These are phyloP conservation scores for Monopterus albus DNA, from an alignment of 2,113 vertebrate genomes.

Conservation along the genomic window DNA sequence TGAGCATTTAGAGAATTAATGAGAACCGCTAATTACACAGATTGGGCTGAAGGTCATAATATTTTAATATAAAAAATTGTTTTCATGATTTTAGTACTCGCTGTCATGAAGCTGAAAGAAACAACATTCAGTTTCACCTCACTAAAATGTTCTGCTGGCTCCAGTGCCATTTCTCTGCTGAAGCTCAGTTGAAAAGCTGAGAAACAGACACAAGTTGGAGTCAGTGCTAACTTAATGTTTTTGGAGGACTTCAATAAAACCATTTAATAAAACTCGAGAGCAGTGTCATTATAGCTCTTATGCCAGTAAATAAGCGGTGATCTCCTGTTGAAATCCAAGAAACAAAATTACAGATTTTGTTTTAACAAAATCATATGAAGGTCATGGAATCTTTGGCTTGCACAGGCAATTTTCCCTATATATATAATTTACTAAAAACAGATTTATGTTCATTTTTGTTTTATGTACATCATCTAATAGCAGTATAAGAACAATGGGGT, in stretches of 20 bases:
- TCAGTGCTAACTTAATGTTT: not conserved
- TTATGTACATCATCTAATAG: too few species aligned
- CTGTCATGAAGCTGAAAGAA: conserved; percentile 17
- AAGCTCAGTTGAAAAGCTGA: too few species aligned
- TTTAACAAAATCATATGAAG: too few species aligned
- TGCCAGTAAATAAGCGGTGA: not conserved
- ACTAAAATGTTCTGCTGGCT: not conserved
- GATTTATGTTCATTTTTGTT: too few species aligned
- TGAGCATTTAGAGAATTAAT: conserved; percentile 54
- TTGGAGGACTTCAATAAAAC: not conserved
- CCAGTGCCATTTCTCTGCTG: not conserved
- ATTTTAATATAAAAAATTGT: conserved; percentile 43
- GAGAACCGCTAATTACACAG: conserved; percentile 59
- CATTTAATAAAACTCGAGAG: not conserved
- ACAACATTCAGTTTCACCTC: not conserved
- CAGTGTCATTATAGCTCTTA: not conserved
- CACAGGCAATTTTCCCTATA: too few species aligned
- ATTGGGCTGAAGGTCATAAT: conserved; percentile 50
- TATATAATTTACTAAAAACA: too few species aligned
- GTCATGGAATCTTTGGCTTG: too few species aligned
- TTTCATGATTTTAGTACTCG: conserved; percentile 7
- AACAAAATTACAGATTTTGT: not conserved
- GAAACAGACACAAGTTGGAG: not conserved
- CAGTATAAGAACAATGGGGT: too few species aligned
- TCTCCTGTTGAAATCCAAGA: not conserved